Percentiles rank a stretch among this genome's conserved stretches.
phyloP scores from a whole-genome alignment of 2,888 invertebrate species.

The Stenodera caucasica region DNA sequence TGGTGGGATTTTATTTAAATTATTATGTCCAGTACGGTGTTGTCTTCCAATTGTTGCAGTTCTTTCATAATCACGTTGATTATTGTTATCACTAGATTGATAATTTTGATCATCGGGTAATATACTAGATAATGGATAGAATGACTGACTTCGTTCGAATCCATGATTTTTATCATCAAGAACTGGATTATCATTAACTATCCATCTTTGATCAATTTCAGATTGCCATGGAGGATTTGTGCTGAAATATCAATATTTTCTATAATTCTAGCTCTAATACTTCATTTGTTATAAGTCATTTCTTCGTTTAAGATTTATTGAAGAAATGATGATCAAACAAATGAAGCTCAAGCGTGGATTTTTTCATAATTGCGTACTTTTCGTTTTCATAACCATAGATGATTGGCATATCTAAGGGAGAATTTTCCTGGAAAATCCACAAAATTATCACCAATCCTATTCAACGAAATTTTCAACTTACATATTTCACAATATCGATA shows the following conservation, averaged over 20 bases:
- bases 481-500: background rate
- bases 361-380: background rate
- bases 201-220: background rate
- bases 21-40: background rate
- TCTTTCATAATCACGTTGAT: background rate
- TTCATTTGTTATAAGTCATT: no score
- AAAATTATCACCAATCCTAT: background rate
- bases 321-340: no score
- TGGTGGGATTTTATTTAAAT: slow-evolving; percentile 2
- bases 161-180: background rate
- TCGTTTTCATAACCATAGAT: background rate
- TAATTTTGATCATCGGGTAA: background rate
- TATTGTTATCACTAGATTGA: background rate
- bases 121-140: background rate
- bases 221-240: background rate
- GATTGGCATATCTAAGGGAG: background rate
- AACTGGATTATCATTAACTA: background rate
- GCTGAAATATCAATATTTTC: background rate
- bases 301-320: no score
- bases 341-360: no score
- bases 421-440: background rate
- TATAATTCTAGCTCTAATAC: no score
- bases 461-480: background rate
- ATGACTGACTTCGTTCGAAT: background rate
- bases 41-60: slow-evolving; percentile 8